Base-by-base conservation (phyloP, 2,888 invertebrate species). In the Seira ritae region DNA sequence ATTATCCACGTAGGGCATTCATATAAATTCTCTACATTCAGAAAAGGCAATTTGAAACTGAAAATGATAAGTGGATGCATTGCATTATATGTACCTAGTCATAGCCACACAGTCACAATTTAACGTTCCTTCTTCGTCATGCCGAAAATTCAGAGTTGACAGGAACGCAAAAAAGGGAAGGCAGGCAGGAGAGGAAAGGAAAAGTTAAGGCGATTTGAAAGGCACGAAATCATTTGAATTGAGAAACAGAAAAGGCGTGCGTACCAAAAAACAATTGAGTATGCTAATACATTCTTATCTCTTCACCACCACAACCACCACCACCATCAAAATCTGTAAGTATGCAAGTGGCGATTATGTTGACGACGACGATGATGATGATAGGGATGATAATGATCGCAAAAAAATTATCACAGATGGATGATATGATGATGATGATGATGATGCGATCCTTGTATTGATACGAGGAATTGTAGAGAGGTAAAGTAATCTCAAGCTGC, bases 211-310 rank as follows among this genome's bases (percentile, higher is more conserved):
- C 22, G 22, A 67, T 75, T 24, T 50, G 55, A 76, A 46, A 74
- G 66, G 74, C 62, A 75, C 62, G 65, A 75, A 74, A 22, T 15
- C 65, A n/a, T n/a, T n/a, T 12, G 55, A 77, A 62, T 66, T 50
- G 31, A 72, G 23, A 19, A 67, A 60, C 77, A 24, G 70, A 75
- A 66, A 71, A 71, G 75, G 81, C 72, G 76, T 81, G 81, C 67
- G 67, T 71, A 23, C 8, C 37, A 42, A 20, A 70, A 60, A 42
- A 71, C 74, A 75, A 74, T 72, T 62, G 62, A 80, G 76, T 71
- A 81, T 81, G 81, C 50, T 76, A 81, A 81, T 23, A 17, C 71
- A 69, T 81, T 46, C 23, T 24, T 62, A 17, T 50, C 75, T 68
- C 46, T 15, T 46, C 42, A n/a, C n/a, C 42, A 66, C 73, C 42